Evolutionary conservation across 2,113 vertebrate genomes (phyloP), one percentile per base, ranked within the genome.

Genomic region (Oryzias curvinotus): DNA sequence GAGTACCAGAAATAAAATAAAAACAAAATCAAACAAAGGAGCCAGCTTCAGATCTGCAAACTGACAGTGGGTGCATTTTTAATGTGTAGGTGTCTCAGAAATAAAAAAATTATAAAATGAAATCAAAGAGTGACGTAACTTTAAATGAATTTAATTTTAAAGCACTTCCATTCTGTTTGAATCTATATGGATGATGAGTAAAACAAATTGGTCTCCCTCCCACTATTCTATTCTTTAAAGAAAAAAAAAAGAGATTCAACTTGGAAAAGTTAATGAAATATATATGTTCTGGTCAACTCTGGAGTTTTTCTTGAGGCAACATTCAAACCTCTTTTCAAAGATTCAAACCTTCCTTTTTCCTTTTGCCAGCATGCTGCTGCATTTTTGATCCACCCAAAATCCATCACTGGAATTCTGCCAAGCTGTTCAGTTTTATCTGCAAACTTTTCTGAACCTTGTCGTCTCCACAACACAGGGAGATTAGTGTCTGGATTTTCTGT

Each of bases 1-100:
- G 73, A 56, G 26, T 18, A 56, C 56, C 58, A 73, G 58, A 68
- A 51, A 54, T 43, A 19, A 47, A 75, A 77, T 62, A 65, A 42
- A 65, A 67, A 68, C 23, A 46, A 21, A 64, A 47, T 19, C 46
- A 49, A 26, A 59, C 51, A 44, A 44, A 13, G 6, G 46, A 15
- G 30, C 52, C 52, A 56, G 21, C 42, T 43, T 30, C 21, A 47
- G 49, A 68, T 14, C 44, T 57, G 25, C 17, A 30, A n/a, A 18
- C 16, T 26, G 17, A 26, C 51, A 5, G 19, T 16, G 54, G 44
- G 47, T 52, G 47, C 21, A 41, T 45, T 48, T 62, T 44, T 48
- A 4, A 62, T 44, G 30, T 53, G 26, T 46, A 6, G 19, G 17
- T 21, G 46, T 44, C 1, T 36, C 36, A 36, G 36, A 36, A 36